Percentiles rank a stretch among this genome's conserved stretches.
These are phyloP conservation scores for Nycticorax nycticorax DNA, from an alignment of 2,113 vertebrate species.

Conservation along the genomic window DNA sequence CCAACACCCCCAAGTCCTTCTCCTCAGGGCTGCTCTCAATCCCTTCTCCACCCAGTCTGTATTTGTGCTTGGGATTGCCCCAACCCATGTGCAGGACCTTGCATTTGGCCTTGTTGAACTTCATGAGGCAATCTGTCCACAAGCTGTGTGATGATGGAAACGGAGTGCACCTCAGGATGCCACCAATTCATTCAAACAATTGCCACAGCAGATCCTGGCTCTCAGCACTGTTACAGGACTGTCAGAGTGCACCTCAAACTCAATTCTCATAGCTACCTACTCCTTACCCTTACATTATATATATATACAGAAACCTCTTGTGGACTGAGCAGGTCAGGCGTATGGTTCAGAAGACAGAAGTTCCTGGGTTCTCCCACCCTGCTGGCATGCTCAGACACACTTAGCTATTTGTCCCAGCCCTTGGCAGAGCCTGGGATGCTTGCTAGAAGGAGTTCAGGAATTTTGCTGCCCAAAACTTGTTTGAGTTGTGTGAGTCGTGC, in stretches of 20 bases:
- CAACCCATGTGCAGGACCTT: too few relatives aligned
- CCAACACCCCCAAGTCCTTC: too few relatives aligned
- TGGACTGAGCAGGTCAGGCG: accelerated
- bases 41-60: too few relatives aligned
- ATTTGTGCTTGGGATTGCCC: too few relatives aligned
- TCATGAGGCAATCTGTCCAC: background rate
- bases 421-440: background rate
- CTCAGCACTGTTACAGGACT: background rate
- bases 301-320: background rate
- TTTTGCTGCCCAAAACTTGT: background rate
- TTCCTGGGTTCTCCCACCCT: background rate
- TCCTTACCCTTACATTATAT: background rate
- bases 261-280: background rate
- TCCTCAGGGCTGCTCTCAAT: too few relatives aligned
- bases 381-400: background rate
- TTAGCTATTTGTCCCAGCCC: background rate
- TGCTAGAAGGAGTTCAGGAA: background rate
- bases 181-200: background rate
- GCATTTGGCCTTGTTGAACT: too few relatives aligned
- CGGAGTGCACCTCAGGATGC: background rate
- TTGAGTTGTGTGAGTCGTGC: background rate
- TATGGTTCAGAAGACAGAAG: background rate
- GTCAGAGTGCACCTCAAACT: background rate
- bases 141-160: background rate
- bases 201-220: background rate